Percentiles rank a stretch among this genome's conserved stretches.
These are phyloP conservation scores for Pygoscelis antarcticus DNA, from an alignment of 2,113 vertebrate genomes.

Conservation along the genomic window DNA sequence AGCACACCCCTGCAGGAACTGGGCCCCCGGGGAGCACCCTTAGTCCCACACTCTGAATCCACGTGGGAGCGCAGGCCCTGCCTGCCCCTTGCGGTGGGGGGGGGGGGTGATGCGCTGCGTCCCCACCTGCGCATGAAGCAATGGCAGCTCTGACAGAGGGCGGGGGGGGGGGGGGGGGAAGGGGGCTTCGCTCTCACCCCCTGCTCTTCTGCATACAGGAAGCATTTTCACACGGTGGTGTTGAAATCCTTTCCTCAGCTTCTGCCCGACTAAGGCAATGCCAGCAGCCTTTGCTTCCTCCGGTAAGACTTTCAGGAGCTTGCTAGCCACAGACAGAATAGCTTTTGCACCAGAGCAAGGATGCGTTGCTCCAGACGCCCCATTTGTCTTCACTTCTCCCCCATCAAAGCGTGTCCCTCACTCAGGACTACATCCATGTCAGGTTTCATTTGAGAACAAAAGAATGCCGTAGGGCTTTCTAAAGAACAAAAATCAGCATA, in stretches of 20 bases:
- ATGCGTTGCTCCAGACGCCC: neutral
- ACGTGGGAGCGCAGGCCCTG: neutral
- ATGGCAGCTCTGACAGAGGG: neutral
- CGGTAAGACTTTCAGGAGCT: neutral
- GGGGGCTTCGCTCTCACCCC: neutral
- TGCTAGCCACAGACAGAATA: no score
- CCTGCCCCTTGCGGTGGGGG: neutral
- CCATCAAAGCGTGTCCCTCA: neutral
- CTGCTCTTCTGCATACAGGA: neutral
- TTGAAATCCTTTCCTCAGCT: neutral
- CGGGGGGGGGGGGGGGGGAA: neutral
- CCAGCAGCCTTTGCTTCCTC: neutral
- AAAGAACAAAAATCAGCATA: neutral
- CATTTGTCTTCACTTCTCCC: neutral
- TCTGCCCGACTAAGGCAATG: neutral
- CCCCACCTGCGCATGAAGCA: neutral
- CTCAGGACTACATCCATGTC: neutral
- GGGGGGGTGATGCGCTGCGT: accelerated
- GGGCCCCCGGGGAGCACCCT: neutral
- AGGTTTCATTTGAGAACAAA: neutral
- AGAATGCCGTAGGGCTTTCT: neutral
- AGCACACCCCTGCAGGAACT: neutral
- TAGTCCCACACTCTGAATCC: no score
- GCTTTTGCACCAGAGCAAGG: neutral
- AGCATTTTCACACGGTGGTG: accelerated